Conservation (phyloP, 2,113 vertebrate genomes). For the Corydoras maculifer region DNA sequence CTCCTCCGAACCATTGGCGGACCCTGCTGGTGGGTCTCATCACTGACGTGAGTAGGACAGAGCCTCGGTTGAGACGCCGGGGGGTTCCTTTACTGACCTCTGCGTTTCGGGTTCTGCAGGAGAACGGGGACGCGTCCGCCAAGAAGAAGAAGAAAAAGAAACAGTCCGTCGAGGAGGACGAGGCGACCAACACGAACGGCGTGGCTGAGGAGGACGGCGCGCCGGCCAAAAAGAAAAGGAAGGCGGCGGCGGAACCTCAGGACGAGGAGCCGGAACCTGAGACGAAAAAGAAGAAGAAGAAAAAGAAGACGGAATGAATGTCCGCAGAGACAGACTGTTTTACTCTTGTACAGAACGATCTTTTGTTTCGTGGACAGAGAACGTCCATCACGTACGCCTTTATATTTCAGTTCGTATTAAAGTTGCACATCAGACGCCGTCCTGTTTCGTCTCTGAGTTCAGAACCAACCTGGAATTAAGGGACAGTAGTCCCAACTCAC, state of each 20-base stretch:
- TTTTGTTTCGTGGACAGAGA: background rate
- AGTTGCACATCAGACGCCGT: too few species aligned
- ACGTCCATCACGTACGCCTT: too few species aligned
- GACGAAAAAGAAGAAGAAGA: constrained; percentile 55
- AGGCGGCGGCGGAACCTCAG: constrained; percentile 21
- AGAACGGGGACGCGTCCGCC: constrained; percentile 13
- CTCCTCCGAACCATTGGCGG: constrained; percentile 69
- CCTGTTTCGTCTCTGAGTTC: too few species aligned
- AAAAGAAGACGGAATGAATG: constrained; percentile 48
- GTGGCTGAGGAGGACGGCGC: constrained; percentile 47
- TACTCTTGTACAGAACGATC: constrained; percentile 52
- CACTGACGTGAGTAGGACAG: constrained; percentile 70
- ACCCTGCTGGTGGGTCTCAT: constrained; percentile 53
- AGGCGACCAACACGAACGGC: constrained; percentile 46
- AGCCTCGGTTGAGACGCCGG: too few species aligned
- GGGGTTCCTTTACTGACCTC: background rate
- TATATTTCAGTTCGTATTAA: too few species aligned
- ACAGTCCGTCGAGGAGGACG: constrained; percentile 35
- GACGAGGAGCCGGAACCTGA: constrained; percentile 35
- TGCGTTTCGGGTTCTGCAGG: constrained; percentile 22
- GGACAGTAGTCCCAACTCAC: too few species aligned
- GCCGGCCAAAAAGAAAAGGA: constrained; percentile 69
- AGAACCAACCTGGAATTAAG: too few species aligned
- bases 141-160: constrained; percentile 58
- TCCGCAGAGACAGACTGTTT: constrained; percentile 20